Base-by-base conservation (phyloP, 2,888 invertebrate species). In the Drosophila greeni region DNA sequence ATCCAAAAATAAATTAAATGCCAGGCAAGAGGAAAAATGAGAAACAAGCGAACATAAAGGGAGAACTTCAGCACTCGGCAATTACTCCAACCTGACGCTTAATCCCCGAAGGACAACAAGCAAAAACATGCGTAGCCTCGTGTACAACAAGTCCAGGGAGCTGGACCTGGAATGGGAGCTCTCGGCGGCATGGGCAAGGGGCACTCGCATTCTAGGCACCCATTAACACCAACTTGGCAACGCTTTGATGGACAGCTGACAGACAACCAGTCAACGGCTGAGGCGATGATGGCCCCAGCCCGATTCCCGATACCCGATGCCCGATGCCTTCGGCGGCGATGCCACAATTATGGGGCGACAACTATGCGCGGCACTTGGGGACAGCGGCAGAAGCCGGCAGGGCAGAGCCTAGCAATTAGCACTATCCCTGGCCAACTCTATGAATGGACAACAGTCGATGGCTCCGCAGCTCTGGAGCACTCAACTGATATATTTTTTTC, bases 211-310 rank as follows among this genome's bases (percentile, higher is more conserved):
- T 80, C 79, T 80, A 80, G 83, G 73, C 79, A 72, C 83, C 79
- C 79, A 80, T 80, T 80, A 80, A 80, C 79, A 79, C 79, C 83
- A 79, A 78, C 59, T 83, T 81, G 83, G 83, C 66, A 83, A 81
- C 80, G 83, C 79, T 77, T 73, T 80, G 79, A 80, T 80, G 82
- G 79, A 83, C 83, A 80, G 82, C 78, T 78, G 78, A 82, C 78
- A 82, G 78, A 80, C 83, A 82, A 80, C 60, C 73, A 76, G 80
- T 71, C 76, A 70, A 68, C 69, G 65, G 48, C 49, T 69, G 62
- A 65, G 61, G 60, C 66, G 68, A 59, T 68, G 67, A 60, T 55
- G 67, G 47, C 51, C 33, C 49, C 45, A 23, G 29, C 49, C 24
- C 39, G 29, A 36, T 40, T n/a, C 39, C 42, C 24, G 48, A 23